Percentiles rank a stretch among this genome's conserved stretches.
These are phyloP conservation scores for Plectrocnemia conspersa DNA, from an alignment of 1,140 invertebrate genomes.

Conservation along the genomic window DNA sequence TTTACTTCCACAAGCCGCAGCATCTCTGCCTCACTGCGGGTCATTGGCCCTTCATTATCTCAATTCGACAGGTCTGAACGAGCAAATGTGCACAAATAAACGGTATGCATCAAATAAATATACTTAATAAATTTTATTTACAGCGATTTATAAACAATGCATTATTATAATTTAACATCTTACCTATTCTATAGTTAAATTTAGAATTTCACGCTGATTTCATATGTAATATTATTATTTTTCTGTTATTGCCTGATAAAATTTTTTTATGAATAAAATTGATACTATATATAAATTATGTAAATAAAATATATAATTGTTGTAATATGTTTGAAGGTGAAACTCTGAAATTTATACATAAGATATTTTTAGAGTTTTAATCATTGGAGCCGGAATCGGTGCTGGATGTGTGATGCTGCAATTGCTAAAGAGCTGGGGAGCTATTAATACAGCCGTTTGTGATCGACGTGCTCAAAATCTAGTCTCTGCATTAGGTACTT, in stretches of 20 bases:
- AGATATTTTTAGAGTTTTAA: constrained; percentile 37
- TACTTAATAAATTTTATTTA: too few species aligned
- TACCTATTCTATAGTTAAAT: too few species aligned
- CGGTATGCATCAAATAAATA: too few species aligned
- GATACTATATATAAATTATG: too few species aligned
- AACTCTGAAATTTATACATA: background rate
- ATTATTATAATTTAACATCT: too few species aligned
- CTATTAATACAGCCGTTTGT: constrained; percentile 38
- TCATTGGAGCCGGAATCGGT: constrained; percentile 41
- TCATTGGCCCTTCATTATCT: constrained; percentile 39
- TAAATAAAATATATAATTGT: too few species aligned
- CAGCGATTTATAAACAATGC: too few species aligned
- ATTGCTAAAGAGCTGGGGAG: constrained; percentile 42
- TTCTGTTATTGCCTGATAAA: too few species aligned
- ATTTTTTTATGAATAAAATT: too few species aligned
- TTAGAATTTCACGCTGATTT: too few species aligned
- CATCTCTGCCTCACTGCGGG: constrained; percentile 43
- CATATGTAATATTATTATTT: too few species aligned
- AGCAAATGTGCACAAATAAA: constrained; percentile 41
- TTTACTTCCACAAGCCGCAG: constrained; percentile 39
- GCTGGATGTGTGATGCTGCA: constrained; percentile 44
- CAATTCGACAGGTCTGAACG: constrained; percentile 31
- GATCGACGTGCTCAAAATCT: constrained; percentile 34
- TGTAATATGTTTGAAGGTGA: background rate
- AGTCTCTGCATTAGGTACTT: constrained; percentile 39